phyloP scores from a whole-genome alignment of 1,140 invertebrate species.

The Trinorchestia longiramus region DNA sequence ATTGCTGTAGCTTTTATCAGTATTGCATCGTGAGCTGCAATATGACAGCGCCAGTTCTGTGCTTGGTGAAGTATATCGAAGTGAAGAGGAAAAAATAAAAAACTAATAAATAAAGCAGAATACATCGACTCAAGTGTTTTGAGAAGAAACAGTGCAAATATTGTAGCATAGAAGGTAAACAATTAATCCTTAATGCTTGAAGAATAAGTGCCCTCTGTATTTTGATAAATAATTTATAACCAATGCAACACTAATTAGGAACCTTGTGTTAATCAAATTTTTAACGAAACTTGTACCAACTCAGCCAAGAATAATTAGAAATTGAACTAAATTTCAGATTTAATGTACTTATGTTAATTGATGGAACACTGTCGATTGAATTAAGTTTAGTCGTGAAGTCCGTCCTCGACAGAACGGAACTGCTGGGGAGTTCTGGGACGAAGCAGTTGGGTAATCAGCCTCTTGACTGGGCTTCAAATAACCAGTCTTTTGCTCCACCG shows the following conservation, averaged over 20 bases:
- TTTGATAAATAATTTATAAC: background rate
- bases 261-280: background rate
- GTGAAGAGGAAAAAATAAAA: no score
- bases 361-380: background rate
- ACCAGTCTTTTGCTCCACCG: background rate
- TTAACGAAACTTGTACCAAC: background rate
- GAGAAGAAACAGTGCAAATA: no score
- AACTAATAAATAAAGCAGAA: no score
- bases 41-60: no score
- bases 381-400: background rate
- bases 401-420: background rate
- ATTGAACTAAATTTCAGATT: background rate
- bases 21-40: no score
- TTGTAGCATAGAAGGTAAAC: no score
- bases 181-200: no score
- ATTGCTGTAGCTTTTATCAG: no score
- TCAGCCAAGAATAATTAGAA: background rate
- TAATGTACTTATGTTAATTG: background rate
- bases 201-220: background rate
- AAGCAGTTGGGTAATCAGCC: background rate
- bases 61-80: no score
- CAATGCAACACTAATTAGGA: background rate
- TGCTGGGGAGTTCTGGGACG: background rate
- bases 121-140: no score
- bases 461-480: constrained; percentile 6